Evolutionary conservation across 2,888 invertebrate genomes (phyloP).

Genomic region (Hymenopus coronatus): DNA sequence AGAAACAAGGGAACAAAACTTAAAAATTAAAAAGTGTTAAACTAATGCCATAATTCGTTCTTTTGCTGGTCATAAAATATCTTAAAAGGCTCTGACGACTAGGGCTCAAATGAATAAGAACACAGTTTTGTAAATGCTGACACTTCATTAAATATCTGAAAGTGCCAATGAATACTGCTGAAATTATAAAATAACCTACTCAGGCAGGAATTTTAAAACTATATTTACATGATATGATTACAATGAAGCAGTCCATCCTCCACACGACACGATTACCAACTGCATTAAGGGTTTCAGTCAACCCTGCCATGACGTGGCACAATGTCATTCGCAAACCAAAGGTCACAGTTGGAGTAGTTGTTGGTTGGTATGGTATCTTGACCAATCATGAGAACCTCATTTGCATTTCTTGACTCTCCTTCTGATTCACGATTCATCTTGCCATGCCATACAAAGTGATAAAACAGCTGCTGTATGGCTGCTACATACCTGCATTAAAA

Average conservation of each 20-base stretch:
- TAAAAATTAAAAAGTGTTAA: too few relatives aligned
- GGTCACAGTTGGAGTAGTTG: slow-evolving; percentile 71
- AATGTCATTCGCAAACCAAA: slow-evolving; percentile 71
- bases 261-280: background rate
- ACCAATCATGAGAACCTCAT: slow-evolving; percentile 62
- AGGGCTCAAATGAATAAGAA: background rate
- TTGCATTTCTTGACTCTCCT: background rate
- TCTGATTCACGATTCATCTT: slow-evolving; percentile 31
- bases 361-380: slow-evolving; percentile 66
- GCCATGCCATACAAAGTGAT: slow-evolving; percentile 57
- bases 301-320: slow-evolving; percentile 72
- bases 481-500: slow-evolving; percentile 56
- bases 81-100: background rate
- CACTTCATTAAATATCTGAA: background rate
- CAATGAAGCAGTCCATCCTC: background rate
- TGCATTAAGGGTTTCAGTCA: slow-evolving; percentile 54
- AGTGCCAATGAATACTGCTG: background rate
- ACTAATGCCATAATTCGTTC: too few relatives aligned
- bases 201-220: background rate
- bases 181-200: background rate
- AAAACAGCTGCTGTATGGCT: slow-evolving; percentile 79
- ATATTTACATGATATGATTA: background rate
- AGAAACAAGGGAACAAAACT: too few relatives aligned
- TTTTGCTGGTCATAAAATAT: background rate
- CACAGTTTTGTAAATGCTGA: background rate